Base-by-base conservation (phyloP, 2,888 invertebrate species). In the Cephus rjabovi region DNA sequence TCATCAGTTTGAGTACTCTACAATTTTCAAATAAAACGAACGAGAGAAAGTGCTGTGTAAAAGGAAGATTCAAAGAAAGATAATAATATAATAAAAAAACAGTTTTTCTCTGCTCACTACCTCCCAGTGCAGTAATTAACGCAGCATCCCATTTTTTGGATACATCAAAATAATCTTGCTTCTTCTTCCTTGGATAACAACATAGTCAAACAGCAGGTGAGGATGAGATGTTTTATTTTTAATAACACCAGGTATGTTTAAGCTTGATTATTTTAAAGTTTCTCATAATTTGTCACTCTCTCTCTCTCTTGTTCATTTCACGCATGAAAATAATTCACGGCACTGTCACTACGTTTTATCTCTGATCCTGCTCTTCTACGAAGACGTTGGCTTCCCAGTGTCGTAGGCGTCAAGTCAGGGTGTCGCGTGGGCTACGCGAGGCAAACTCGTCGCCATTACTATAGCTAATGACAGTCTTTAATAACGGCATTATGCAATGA, bases 401-500 rank as follows among this genome's bases (percentile, higher is more conserved):
- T 56, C 40, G 40, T 56, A 56, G 40, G 40, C 40, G 40, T 56
- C 23, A 56, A 56, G 40, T 56, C 40, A 56, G 40, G 40, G 40
- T 56, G 40, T 56, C 40, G 40, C 40, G 40, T 56, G 40, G 40
- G 40, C 40, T 9, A 23, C 23, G 23, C 40, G 40, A 71, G 34
- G 31, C 31, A 76, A 33, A 74, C 30, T 23, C 74, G 69, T 34
- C 77, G 74, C 78, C 81, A 79, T 79, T 78, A 80, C 76, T 77
- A 69, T 79, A 83, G 79, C 81, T 81, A 79, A 81, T 79, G 79
- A 75, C 79, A 82, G 83, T 76, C 77, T 85, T 85, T 86, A 87
- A 87, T 84, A 85, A 86, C 81, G 77, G 75, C 75, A 80, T 89
- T 89, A 88, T 85, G 89, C 87, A 89, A 89, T 75, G 78, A 77